These are phyloP conservation scores for Chironomus riparius DNA, from an alignment of 2,888 invertebrate species.

Conservation along the genomic window DNA sequence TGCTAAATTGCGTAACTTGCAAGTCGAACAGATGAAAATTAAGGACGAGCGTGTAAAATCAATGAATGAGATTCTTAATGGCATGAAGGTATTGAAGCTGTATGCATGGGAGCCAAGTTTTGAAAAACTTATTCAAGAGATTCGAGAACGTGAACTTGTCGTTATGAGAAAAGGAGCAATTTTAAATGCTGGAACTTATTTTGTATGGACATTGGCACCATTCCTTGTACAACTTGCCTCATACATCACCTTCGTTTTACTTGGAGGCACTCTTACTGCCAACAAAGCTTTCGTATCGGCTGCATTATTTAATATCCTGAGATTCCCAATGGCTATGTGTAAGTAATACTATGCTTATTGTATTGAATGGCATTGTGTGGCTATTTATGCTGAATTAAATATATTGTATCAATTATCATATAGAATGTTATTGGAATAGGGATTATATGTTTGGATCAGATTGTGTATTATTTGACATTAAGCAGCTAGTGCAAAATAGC, in stretches of 20 bases:
- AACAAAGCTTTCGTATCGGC: conserved; percentile 50
- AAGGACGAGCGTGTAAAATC: conserved; percentile 50
- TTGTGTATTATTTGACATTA: neutral
- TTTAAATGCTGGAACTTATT: conserved; percentile 46
- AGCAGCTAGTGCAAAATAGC: no score
- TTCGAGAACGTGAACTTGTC: conserved; percentile 48
- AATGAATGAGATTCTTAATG: conserved; percentile 49
- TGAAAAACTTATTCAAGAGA: conserved; percentile 46
- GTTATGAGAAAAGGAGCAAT: conserved; percentile 49
- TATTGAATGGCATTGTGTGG: neutral
- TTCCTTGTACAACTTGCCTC: conserved; percentile 46
- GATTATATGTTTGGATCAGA: neutral
- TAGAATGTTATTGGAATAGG: no score
- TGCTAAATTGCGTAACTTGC: conserved; percentile 41
- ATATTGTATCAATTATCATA: no score
- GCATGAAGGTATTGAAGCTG: conserved; percentile 51
- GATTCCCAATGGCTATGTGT: conserved; percentile 46
- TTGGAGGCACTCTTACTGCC: conserved; percentile 41
- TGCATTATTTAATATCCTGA: conserved; percentile 49
- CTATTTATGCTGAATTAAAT: no score
- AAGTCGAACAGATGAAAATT: conserved; percentile 46
- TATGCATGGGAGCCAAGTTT: conserved; percentile 56
- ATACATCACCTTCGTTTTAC: conserved; percentile 39
- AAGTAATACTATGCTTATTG: neutral
- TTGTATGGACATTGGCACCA: conserved; percentile 54